Evolutionary conservation across 2,113 vertebrate genomes (phyloP), one percentile per base, ranked within the genome.

Genomic region (Eulacestoma nigropectus): DNA sequence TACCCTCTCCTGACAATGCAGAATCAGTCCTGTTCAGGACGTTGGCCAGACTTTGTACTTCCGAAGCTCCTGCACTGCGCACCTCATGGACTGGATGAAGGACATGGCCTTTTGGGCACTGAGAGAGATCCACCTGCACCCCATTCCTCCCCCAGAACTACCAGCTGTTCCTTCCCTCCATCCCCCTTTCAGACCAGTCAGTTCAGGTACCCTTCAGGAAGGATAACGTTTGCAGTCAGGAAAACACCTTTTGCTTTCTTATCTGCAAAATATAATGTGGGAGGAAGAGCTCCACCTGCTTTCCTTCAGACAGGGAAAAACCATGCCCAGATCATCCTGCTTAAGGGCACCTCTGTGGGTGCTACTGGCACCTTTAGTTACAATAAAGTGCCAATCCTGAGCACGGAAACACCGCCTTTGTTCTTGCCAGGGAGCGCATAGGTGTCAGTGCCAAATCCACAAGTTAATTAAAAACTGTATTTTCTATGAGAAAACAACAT

Each of bases 391-490:
- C 69, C 88, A 90, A 64, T n/a, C 46, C 20, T 4, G 1, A 93
- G 37, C 26, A 16, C 80, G 94, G 90, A 96, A 94, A 93, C 87
- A 94, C 89, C 4, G 0, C 69, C 52, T 81, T 75, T 1, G 1
- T 19, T 93, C 80, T 70, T 82, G 56, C 89, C 64, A 78, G 68
- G 32, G 65, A 88, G 32, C 0, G 5, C 0, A n/a, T 82, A 92
- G 88, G 92, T 84, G 92, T 91, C 5, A 2, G 73, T 84, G 92
- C 92, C 96, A 95, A 97, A 96, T 94, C 88, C 80, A 87, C 73
- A 46, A 86, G 76, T 93, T 97, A 96, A 97, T 97, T 97, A 97
- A 93, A 94, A 97, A 78, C 41, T 60, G 68, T 92, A 79, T 93
- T 96, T 97, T 96, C 95, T 87, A 92, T 55, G 62, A 69, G 86